Base-by-base conservation (phyloP, 2,113 vertebrate species). In the Bujurquina vittata region DNA sequence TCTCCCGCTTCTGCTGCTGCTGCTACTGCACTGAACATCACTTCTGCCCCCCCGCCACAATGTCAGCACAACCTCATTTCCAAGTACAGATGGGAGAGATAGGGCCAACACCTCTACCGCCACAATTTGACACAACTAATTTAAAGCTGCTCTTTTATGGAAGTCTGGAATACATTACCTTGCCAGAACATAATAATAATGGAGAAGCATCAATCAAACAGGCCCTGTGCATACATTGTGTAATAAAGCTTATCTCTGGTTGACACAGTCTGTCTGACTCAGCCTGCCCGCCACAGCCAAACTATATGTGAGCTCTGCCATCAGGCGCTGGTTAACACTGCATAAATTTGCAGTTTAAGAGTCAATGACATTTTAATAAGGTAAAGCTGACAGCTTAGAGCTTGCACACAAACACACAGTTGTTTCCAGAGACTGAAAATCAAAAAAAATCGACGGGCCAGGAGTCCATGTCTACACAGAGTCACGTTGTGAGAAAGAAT, bases 361-460 rank as follows among this genome's bases (percentile, higher is more conserved):
- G 92, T 95, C 91, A 90, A 91, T 94, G 94, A 94, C 94, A 89
- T 94, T 96, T 95, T 95, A 95, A 96, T 95, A 94, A 94, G 94
- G 92, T 87, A 89, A 86, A 90, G 87, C 93, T 92, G 93, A 93
- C 92, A 87, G 91, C 89, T 88, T 57, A 26, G 82, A 77, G 73
- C 85, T 75, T 73, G 67, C 87, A 80, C 93, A 92, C 93, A 94
- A 91, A 94, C 93, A 93, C 62, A 29, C 62, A 2, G 60, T 90
- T 94, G 93, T 93, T 93, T 92, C 62, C 75, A 84, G 77, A 63
- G 81, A 75, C 86, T 37, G 35, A 1, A 75, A 79, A 86, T 88
- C 23, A 81, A 78, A 85, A 85, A 85, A 85, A 85, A 83, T 83
- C 84, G 59, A 86, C 80, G 33, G 82, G 65, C 62, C 10, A 40